Conservation (phyloP, 2,113 vertebrate genomes). For the Chrysemys picta region DNA sequence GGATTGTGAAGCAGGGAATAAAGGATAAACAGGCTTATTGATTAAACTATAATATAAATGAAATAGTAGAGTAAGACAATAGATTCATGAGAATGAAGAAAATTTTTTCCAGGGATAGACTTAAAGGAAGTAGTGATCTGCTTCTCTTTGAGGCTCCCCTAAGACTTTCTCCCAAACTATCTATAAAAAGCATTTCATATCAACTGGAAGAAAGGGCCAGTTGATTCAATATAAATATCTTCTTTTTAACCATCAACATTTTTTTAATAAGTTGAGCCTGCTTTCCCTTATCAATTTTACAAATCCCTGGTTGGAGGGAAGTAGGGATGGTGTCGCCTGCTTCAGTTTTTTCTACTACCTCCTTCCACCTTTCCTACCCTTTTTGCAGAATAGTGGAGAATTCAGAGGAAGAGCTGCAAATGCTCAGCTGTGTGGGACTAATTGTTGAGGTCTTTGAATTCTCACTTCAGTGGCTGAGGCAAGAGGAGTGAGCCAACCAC, state of each 20-base stretch:
- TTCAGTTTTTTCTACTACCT: neutral
- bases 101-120: neutral
- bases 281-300: slow-evolving; percentile 39
- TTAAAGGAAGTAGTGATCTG: neutral
- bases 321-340: neutral
- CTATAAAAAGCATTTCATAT: neutral
- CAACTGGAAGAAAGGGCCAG: neutral
- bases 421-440: slow-evolving; percentile 57
- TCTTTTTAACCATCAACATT: neutral
- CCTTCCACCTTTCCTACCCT: slow-evolving; percentile 35
- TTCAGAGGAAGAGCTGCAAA: slow-evolving; percentile 52
- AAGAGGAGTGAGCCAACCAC: slow-evolving; percentile 32
- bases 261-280: slow-evolving; percentile 57
- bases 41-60: slow-evolving; percentile 12
- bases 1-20: neutral
- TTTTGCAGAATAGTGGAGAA: slow-evolving; percentile 65
- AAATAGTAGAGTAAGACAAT: neutral
- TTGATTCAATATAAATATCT: neutral
- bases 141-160: neutral
- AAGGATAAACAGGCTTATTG: neutral
- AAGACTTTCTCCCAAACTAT: neutral
- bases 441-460: slow-evolving; percentile 59
- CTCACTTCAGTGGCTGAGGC: slow-evolving; percentile 53
- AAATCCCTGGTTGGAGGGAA: slow-evolving; percentile 49
- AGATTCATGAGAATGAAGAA: neutral